Percentiles rank a stretch among this genome's conserved stretches.
Evolutionary conservation across 1,140 invertebrate genomes (phyloP).

Genomic region (Laupala kohalensis): DNA sequence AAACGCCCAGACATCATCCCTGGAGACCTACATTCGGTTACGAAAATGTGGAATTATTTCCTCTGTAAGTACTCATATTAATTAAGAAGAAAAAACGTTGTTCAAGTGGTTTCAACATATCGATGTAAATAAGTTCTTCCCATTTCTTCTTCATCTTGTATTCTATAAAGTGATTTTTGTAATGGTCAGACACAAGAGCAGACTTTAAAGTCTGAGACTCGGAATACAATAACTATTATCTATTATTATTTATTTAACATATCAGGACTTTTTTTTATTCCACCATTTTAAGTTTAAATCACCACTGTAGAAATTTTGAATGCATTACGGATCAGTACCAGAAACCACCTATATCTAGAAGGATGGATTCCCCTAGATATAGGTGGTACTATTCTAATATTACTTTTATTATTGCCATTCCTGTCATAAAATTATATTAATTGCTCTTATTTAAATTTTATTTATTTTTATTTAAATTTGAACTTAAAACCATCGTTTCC

Average conservation of each 20-base stretch:
- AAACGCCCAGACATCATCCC: constrained; percentile 49
- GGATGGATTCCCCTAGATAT: too few relatives aligned
- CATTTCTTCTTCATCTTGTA: background rate
- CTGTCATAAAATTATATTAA: too few relatives aligned
- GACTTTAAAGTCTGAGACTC: background rate
- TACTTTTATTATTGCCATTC: too few relatives aligned
- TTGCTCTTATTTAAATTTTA: too few relatives aligned
- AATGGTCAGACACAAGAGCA: background rate
- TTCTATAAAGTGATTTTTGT: background rate
- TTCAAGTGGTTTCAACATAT: background rate
- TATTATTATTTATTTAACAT: background rate
- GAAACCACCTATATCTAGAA: too few relatives aligned
- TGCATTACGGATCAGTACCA: too few relatives aligned
- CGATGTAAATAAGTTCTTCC: background rate
- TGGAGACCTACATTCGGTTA: constrained; percentile 65
- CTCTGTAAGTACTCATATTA: constrained; percentile 36
- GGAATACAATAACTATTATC: background rate
- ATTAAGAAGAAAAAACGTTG: background rate
- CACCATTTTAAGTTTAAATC: too few relatives aligned
- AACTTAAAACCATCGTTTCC: too few relatives aligned
- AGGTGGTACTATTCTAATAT: too few relatives aligned
- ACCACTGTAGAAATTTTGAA: too few relatives aligned
- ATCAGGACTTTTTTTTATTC: too few relatives aligned
- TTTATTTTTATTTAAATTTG: too few relatives aligned
- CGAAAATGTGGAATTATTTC: constrained; percentile 54